Percentiles rank a stretch among this genome's conserved stretches.
Evolutionary conservation across 2,888 invertebrate genomes (phyloP).

Genomic region (Aethes cnicana): DNA sequence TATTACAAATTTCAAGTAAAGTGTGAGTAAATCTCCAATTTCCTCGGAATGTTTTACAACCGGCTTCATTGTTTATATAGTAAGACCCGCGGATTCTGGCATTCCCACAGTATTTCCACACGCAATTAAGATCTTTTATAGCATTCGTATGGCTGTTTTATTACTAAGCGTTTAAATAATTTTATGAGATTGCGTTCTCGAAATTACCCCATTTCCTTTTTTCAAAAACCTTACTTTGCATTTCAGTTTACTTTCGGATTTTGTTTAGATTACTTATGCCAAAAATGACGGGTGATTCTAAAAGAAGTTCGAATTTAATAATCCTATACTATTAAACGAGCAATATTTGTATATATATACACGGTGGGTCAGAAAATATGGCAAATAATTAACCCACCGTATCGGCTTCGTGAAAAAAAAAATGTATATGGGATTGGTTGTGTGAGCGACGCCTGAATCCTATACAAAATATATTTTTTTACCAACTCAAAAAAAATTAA

Average conservation of each 20-base stretch:
- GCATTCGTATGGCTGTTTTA: slow-evolving; percentile 69
- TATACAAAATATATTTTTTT: no score
- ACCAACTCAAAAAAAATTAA: no score
- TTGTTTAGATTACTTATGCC: slow-evolving; percentile 28
- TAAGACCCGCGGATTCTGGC: slow-evolving; percentile 35
- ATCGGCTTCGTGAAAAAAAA: no score
- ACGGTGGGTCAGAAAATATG: no score
- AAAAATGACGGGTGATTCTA: background rate
- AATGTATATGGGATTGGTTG: no score
- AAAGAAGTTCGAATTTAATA: background rate
- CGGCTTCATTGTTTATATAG: slow-evolving; percentile 32
- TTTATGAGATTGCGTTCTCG: slow-evolving; percentile 72
- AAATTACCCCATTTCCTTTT: slow-evolving; percentile 72
- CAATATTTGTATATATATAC: no score
- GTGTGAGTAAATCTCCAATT: background rate
- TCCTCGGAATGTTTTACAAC: slow-evolving; percentile 6
- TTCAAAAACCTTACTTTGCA: slow-evolving; percentile 60
- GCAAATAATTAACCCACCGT: no score
- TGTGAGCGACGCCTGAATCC: no score
- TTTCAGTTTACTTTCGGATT: slow-evolving; percentile 46
- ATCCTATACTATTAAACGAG: no score
- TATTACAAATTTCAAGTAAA: no score
- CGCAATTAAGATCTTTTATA: slow-evolving; percentile 71
- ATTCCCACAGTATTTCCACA: slow-evolving; percentile 41
- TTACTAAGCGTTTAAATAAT: slow-evolving; percentile 75